Evolutionary conservation across 1,140 invertebrate genomes (phyloP), one percentile per base, ranked within the genome.

Genomic region (Drosophila quadrilineata): DNA sequence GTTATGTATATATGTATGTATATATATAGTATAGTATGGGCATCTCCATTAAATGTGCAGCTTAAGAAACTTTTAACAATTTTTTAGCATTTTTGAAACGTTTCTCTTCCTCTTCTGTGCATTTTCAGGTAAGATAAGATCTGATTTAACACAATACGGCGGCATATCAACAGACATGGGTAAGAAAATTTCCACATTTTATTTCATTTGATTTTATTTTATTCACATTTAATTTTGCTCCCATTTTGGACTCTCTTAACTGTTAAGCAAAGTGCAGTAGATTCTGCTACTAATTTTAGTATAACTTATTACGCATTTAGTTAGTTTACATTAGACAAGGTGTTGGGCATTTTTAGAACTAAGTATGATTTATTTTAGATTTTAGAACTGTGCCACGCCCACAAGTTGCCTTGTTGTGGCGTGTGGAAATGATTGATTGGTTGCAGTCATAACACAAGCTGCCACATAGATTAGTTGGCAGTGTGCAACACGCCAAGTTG

Each of bases 81-180:
- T 74, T 84, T 77, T 67, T 74, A 63, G 40, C 62, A 85, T 79
- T 85, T 84, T 77, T 85, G 67, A 85, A 84, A 85, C 79, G 73
- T 84, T 84, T 75, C 66, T 85, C 33, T 58, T 68, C 62, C 79
- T 80, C 69, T 71, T 60, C 56, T 74, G n/a, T n/a, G 54, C 63
- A 65, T 63, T 88, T 88, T 63, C 72, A 88, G 87, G 87, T 88
- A 88, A 88, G 87, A 88, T 88, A 88, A 87, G 87, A 88, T 88
- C 87, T 77, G 87, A 88, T 88, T 88, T 88, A 87, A 88, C 87
- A 88, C 87, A 88, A 88, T 88, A 88, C 75, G 87, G 87, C 87
- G 87, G 87, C 79, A 88, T 88, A 88, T 88, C 87, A 88, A 85
- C 87, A 88, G 87, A 88, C 75, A 88, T 88, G 87, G 87, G 87